Conservation (phyloP, 1,140 invertebrate species). For the Neotoxoptera formosana region DNA sequence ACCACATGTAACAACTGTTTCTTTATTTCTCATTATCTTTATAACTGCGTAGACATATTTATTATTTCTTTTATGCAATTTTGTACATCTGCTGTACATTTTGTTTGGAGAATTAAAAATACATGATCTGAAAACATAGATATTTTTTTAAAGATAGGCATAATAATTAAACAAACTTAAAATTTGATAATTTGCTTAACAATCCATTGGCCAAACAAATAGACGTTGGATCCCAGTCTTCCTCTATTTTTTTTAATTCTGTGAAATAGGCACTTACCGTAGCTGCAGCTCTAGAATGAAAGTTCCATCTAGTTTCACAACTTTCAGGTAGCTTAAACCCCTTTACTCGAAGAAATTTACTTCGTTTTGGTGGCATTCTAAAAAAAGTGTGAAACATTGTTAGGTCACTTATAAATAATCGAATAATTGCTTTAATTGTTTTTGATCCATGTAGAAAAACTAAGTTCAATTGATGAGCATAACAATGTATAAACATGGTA, state of each 20-base stretch:
- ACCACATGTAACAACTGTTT: neutral
- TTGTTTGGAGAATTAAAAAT: neutral
- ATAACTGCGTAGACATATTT: slow-evolving; percentile 11
- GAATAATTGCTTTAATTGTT: neutral
- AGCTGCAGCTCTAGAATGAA: neutral
- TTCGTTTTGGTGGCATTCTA: neutral
- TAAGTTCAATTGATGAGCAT: neutral
- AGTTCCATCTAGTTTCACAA: neutral
- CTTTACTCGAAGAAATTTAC: neutral
- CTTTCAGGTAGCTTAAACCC: neutral
- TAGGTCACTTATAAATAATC: neutral
- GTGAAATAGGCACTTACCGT: neutral
- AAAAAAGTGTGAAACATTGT: neutral
- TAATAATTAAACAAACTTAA: slow-evolving; percentile 1
- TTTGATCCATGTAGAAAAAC: neutral
- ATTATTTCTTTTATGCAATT: slow-evolving; percentile 2
- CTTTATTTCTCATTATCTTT: neutral
- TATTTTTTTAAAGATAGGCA: neutral
- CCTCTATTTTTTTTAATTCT: neutral
- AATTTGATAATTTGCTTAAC: neutral
- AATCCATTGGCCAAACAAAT: neutral
- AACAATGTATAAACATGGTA: neutral
- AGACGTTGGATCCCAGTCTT: slow-evolving; percentile 6
- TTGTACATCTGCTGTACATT: neutral
- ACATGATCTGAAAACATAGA: neutral